Conservation (phyloP, 2,888 invertebrate genomes). For the Eustalomyia histrio region DNA sequence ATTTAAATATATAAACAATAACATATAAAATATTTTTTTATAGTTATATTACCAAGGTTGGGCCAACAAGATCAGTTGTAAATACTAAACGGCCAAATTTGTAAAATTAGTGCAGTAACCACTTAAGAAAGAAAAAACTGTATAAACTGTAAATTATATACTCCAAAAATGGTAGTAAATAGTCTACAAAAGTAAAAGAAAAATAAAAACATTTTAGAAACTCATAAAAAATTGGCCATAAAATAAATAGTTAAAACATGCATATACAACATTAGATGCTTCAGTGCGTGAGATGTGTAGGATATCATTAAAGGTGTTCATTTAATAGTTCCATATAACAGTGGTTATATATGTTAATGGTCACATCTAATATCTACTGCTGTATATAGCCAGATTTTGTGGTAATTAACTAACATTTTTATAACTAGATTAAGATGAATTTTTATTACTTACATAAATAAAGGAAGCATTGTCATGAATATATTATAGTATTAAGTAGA, state of each 20-base stretch:
- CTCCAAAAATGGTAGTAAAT: constrained; percentile 12
- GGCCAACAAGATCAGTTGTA: constrained; percentile 47
- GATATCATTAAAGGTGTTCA: constrained; percentile 15
- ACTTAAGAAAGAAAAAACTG: neutral
- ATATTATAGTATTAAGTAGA: neutral
- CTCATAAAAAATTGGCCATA: constrained; percentile 36
- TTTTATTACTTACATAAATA: neutral
- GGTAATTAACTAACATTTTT: constrained; percentile 34
- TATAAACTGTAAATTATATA: neutral
- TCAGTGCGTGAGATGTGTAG: constrained; percentile 2
- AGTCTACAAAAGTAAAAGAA: neutral
- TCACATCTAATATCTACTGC: too few species aligned
- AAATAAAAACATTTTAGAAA: constrained; percentile 1
- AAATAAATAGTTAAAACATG: constrained; percentile 5
- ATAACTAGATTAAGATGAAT: constrained; percentile 32
- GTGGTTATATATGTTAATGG: too few species aligned
- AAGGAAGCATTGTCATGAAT: neutral
- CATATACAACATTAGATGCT: neutral
- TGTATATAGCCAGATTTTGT: neutral
- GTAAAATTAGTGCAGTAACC: constrained; percentile 34
- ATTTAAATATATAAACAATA: neutral
- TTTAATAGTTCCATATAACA: constrained; percentile 2
- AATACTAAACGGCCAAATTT: constrained; percentile 47
- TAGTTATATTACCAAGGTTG: constrained; percentile 37
- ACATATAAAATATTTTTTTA: constrained; percentile 13